Conservation (phyloP, 2,888 invertebrate genomes). For the Abscondita cerata region DNA sequence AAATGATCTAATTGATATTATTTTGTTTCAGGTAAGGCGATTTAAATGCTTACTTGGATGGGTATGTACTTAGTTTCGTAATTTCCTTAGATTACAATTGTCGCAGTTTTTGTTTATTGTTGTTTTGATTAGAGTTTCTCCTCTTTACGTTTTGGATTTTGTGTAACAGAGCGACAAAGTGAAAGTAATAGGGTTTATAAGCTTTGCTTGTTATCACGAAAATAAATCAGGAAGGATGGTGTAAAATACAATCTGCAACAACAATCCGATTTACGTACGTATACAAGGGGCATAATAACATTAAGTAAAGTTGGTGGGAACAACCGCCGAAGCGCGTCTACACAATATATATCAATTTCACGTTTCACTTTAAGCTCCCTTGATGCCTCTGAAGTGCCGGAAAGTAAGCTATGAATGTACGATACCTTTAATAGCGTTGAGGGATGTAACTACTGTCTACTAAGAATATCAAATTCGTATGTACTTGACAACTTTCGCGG, state of each 20-base stretch:
- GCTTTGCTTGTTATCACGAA: slow-evolving; percentile 11
- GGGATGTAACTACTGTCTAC: slow-evolving; percentile 23
- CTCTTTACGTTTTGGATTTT: slow-evolving; percentile 1
- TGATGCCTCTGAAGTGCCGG: slow-evolving; percentile 34
- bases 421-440: slow-evolving; percentile 31
- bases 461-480: slow-evolving; percentile 24
- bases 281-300: slow-evolving; percentile 24
- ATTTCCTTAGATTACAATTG: neutral
- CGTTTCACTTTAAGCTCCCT: slow-evolving; percentile 33
- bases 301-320: slow-evolving; percentile 19
- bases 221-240: slow-evolving; percentile 23
- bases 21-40: no score
- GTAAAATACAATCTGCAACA: slow-evolving; percentile 25
- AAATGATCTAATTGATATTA: no score
- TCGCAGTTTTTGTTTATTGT: neutral
- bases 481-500: slow-evolving; percentile 22
- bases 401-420: slow-evolving; percentile 29
- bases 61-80: no score
- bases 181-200: slow-evolving; percentile 13
- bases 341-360: slow-evolving; percentile 32
- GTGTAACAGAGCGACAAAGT: slow-evolving; percentile 11
- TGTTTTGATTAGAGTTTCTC: slow-evolving; percentile 1
- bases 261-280: slow-evolving; percentile 23
- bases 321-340: slow-evolving; percentile 22
- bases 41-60: no score